Percentiles rank a stretch among this genome's conserved stretches.
Conservation (phyloP, 2,888 invertebrate genomes). For the Pycnomerus fuliginosus region DNA sequence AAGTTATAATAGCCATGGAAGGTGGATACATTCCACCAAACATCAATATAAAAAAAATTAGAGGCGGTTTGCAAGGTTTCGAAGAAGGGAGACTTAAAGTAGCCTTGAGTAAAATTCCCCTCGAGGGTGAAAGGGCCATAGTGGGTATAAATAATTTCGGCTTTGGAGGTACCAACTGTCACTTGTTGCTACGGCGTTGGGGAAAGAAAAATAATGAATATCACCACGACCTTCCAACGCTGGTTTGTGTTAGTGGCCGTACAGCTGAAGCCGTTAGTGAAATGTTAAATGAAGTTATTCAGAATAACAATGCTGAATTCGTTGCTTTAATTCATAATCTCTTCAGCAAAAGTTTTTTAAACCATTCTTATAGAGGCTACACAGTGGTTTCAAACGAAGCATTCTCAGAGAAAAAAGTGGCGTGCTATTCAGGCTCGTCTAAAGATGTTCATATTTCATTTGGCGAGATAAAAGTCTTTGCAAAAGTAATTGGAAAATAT, state of each 20-base stretch:
- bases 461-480: no score
- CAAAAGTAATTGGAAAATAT: no score
- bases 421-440: no score
- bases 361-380: conserved; percentile 11
- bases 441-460: no score
- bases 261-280: conserved; percentile 49
- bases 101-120: background rate
- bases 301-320: conserved; percentile 10
- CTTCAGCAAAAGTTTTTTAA: conserved; percentile 4
- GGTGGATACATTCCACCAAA: conserved; percentile 81
- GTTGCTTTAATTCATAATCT: conserved; percentile 13
- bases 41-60: conserved; percentile 62
- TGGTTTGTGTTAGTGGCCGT: conserved; percentile 74
- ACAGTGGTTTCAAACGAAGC: conserved; percentile 1
- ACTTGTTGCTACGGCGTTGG: conserved; percentile 56
- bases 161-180: conserved; percentile 9
- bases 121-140: background rate
- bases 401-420: no score
- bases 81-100: background rate
- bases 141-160: conserved; percentile 13
- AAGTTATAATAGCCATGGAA: conserved; percentile 73
- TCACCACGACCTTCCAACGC: conserved; percentile 70
- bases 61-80: background rate
- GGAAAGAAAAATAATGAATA: conserved; percentile 61
- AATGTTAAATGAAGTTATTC: conserved; percentile 7